Base-by-base conservation (phyloP, 2,113 vertebrate species). In the Ciconia boyciana region DNA sequence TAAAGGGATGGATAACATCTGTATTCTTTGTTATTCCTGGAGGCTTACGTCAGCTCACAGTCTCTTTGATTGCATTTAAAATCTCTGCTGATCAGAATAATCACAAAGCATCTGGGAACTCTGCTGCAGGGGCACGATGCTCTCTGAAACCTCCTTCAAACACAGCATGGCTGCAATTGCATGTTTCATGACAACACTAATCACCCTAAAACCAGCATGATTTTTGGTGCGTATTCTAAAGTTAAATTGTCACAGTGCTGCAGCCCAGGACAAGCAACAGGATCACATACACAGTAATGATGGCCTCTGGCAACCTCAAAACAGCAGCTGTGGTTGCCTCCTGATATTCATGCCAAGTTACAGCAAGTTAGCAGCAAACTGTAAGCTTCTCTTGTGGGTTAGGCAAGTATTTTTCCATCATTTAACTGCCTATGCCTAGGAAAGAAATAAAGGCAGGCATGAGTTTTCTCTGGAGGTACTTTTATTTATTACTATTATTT, bases 271-370 rank as follows among this genome's bases (percentile, higher is more conserved):
- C 66, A 83, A 90, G 72, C 32, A 74, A 43, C 8, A 92, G 74
- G 54, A 75, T 93, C 76, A 72, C 69, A 76, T 21, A 82, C 34
- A 92, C 16, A 34, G 26, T 28, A 77, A 78, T 21, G 66, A 46
- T 62, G 74, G 86, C 66, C 74, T 89, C 76, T 58, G 70, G 83
- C 70, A 95, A 92, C 88, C 86, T 94, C 90, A 58, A 36, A 92
- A 72, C 61, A 82, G 90, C 58, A 93, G 75, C 84, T 91, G 87
- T 91, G 61, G 64, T 61, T 94, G 72, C 80, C 44, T 92, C 41
- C 77, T 48, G 32, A 82, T 11, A 80, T 5, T 87, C n/a, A 74
- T 41, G 54, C 71, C 81, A 95, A 95, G 69, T 80, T 89, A 87
- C 49, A 94, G 70, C 9, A 81, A 89, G 36, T 72, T 81, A 83